These are phyloP conservation scores for Acanthococcus lagerstroemiae DNA, from an alignment of 2,888 invertebrate genomes.

Conservation along the genomic window DNA sequence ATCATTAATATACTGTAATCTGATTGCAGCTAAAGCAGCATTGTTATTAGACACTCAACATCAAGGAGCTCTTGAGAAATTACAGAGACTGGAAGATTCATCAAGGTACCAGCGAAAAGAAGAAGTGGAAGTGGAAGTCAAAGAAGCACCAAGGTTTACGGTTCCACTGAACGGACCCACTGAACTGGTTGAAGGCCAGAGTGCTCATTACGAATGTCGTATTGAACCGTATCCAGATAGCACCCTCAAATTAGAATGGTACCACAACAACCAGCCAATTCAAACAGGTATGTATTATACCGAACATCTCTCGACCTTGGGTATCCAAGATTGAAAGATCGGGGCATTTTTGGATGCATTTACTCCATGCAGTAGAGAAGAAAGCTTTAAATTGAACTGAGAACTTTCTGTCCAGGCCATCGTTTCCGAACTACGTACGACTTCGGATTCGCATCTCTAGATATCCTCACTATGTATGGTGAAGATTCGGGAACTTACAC, in stretches of 20 bases:
- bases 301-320: background rate
- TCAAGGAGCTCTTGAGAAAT: slow-evolving; percentile 76
- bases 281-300: slow-evolving; percentile 54
- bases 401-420: slow-evolving; percentile 48
- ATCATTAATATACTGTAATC: slow-evolving; percentile 31
- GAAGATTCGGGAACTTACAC: slow-evolving; percentile 91
- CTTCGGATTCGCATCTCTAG: slow-evolving; percentile 93
- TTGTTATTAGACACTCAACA: slow-evolving; percentile 81
- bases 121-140: slow-evolving; percentile 64
- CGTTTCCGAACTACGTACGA: slow-evolving; percentile 89
- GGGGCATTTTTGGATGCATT: background rate
- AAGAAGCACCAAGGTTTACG: slow-evolving; percentile 73
- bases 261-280: slow-evolving; percentile 81
- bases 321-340: background rate
- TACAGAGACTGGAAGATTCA: slow-evolving; percentile 73
- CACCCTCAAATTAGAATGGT: slow-evolving; percentile 82
- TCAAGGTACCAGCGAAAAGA: slow-evolving; percentile 67
- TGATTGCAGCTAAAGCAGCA: slow-evolving; percentile 64
- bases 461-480: slow-evolving; percentile 84
- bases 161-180: slow-evolving; percentile 77
- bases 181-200: slow-evolving; percentile 76
- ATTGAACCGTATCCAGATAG: slow-evolving; percentile 88
- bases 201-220: slow-evolving; percentile 84
- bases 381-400: background rate
- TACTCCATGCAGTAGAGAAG: background rate